Evolutionary conservation across 2,797 vertebrate species (phyloP), one percentile per base, ranked within the genome.

Genomic region (Lateolabrax maculatus): DNA sequence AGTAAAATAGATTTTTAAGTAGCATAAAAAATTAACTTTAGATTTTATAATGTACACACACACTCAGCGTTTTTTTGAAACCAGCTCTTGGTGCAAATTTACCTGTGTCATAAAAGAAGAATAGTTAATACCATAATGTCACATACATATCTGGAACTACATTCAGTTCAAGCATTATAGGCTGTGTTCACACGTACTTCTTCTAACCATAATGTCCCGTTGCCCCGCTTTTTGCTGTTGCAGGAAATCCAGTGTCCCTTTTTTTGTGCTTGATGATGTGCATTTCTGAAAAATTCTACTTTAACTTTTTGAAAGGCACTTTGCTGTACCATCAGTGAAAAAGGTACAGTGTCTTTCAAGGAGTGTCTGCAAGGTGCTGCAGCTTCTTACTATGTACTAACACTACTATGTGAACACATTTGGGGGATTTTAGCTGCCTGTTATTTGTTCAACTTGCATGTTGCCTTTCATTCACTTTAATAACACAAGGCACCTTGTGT

Each of bases 391-490:
- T 73, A 48, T 73, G 5, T 16, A 67, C n/a, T 27, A 44, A 37
- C 31, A 34, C 4, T 34, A 34, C 27, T 3, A 25, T n/a, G 6
- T 49, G 16, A 23, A 57, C 27, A 21, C 19, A 44, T 37, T 39
- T 67, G 25, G 13, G 13, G 25, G 3, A 12, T 49, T 79, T 36
- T 18, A 31, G 25, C n/a, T 56, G 18, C n/a, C 46, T 60, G 41
- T 52, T 72, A 46, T 57, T 6, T 37, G 16, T 52, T 64, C 44
- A 12, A 60, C 27, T 46, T 61, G 23, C 9, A 15, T 34, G 43
- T 27, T 61, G n/a, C 31, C 53, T 75, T 81, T 61, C 4, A 41
- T 44, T 69, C 29, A 60, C 37, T 66, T 34, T 18, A 53, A 71
- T 19, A 69, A 27, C 44, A 41, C 31, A 48, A 44, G n/a, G 13